Conservation (phyloP, 2,888 invertebrate genomes). For the Tholera decimalis region DNA sequence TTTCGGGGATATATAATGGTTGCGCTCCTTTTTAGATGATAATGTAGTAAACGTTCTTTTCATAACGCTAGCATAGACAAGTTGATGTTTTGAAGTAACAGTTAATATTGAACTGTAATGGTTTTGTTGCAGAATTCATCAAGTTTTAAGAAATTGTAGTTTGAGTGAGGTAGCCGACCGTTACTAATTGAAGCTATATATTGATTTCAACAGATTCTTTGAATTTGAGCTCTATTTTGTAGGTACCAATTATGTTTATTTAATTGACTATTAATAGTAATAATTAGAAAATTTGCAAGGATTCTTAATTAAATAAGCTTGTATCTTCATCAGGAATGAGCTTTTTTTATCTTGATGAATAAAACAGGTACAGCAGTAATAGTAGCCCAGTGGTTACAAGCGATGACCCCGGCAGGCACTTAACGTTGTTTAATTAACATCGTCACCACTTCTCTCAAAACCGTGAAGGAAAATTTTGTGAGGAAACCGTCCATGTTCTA, state of each 20-base stretch:
- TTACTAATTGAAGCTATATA: constrained; percentile 23
- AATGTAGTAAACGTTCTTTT: constrained; percentile 83
- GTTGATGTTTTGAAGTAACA: constrained; percentile 65
- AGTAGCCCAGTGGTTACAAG: too few species aligned
- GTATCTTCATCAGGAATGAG: too few species aligned
- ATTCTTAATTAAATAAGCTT: too few species aligned
- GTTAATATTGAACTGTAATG: constrained; percentile 63
- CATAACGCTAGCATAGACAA: constrained; percentile 79
- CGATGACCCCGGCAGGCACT: too few species aligned
- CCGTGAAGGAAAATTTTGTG: too few species aligned
- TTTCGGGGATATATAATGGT: constrained; percentile 84
- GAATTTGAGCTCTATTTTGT: neutral
- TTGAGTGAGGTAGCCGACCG: neutral
- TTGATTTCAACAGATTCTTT: constrained; percentile 20
- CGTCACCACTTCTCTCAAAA: too few species aligned
- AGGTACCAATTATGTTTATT: neutral
- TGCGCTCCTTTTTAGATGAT: constrained; percentile 84
- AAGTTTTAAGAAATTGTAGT: constrained; percentile 1
- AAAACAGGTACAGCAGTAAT: too few species aligned
- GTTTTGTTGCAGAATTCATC: constrained; percentile 31
- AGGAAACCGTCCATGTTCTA: too few species aligned
- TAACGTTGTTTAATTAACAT: too few species aligned
- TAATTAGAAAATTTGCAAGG: too few species aligned
- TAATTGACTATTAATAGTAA: neutral
- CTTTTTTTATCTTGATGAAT: too few species aligned